Percentiles rank a stretch among this genome's conserved stretches.
phyloP scores from a whole-genome alignment of 2,797 vertebrate species.

The Hemibagrus guttatus region DNA sequence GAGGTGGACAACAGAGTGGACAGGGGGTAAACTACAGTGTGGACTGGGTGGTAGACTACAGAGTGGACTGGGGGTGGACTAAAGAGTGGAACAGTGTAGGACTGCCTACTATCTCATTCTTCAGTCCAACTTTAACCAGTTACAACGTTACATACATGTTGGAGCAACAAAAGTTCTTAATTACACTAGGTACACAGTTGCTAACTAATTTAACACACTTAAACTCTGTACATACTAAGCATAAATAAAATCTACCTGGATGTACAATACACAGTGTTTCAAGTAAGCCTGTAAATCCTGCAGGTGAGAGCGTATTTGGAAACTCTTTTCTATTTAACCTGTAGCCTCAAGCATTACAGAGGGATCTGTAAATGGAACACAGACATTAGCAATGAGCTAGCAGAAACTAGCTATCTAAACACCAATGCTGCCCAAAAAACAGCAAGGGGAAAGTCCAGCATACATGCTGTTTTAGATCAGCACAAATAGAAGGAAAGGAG shows the following conservation, averaged over 20 bases:
- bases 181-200: neutral
- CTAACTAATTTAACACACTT: neutral
- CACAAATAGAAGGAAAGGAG: conserved; percentile 33
- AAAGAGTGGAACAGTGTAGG: neutral
- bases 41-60: neutral
- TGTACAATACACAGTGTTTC: neutral
- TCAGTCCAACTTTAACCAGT: neutral
- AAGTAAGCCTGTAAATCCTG: neutral
- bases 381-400: conserved; percentile 13
- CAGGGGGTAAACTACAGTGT: neutral
- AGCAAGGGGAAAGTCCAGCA: conserved; percentile 1
- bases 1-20: neutral
- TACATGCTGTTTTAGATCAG: conserved; percentile 25
- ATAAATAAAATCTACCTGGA: neutral
- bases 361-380: neutral
- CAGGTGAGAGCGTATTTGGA: neutral
- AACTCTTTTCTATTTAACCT: neutral
- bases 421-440: neutral
- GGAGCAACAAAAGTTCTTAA: neutral
- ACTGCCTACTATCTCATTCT: too few relatives aligned
- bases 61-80: neutral
- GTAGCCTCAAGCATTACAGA: neutral
- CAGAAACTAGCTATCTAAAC: neutral
- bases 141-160: neutral
- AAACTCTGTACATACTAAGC: neutral